phyloP scores from a whole-genome alignment of 2,113 vertebrate species.

The Coracopsis vasa region DNA sequence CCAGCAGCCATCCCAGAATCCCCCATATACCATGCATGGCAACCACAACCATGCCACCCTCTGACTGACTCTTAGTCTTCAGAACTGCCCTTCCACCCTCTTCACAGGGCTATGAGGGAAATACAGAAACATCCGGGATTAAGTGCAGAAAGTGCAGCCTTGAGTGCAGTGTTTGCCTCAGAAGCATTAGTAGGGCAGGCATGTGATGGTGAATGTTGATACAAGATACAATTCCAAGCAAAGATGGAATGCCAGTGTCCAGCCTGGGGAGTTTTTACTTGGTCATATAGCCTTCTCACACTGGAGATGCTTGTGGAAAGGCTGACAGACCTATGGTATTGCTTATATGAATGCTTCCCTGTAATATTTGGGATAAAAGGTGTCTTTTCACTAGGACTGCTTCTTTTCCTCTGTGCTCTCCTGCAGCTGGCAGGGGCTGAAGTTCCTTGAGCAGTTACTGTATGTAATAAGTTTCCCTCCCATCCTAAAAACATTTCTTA shows the following conservation, averaged over 20 bases:
- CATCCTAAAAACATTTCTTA: background rate
- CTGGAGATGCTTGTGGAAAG: background rate
- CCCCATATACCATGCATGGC: fast-evolving
- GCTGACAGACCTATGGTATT: background rate
- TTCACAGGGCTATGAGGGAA: background rate
- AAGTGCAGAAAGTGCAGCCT: fast-evolving
- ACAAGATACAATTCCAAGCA: background rate
- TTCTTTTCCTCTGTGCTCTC: background rate
- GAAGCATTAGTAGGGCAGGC: background rate
- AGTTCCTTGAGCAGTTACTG: background rate
- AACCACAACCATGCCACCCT: background rate
- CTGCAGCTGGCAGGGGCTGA: background rate
- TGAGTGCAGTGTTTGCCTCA: background rate
- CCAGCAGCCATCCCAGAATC: background rate
- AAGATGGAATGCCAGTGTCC: background rate
- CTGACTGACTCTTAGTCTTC: background rate
- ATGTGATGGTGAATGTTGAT: background rate
- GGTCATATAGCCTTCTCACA: fast-evolving
- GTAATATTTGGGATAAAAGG: background rate
- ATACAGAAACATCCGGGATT: background rate
- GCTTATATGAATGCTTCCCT: background rate
- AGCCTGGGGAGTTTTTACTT: background rate
- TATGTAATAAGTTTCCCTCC: background rate
- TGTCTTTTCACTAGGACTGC: background rate
- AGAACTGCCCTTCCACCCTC: background rate